These are phyloP conservation scores for Yponomeuta evonymella DNA, from an alignment of 2,888 invertebrate genomes.

Conservation along the genomic window DNA sequence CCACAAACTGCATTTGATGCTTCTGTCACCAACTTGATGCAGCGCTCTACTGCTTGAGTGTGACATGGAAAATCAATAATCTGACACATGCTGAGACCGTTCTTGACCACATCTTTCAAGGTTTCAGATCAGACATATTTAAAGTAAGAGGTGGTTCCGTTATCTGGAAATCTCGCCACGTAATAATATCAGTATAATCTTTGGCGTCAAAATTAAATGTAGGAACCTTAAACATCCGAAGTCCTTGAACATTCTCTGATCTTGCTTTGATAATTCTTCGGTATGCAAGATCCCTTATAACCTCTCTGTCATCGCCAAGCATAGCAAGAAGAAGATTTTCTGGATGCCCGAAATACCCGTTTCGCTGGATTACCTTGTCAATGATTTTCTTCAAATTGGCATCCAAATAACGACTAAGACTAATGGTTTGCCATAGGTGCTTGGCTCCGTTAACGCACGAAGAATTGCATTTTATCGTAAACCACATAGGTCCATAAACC, in stretches of 20 bases:
- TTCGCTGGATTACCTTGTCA: constrained; percentile 15
- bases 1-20: constrained; percentile 18
- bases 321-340: constrained; percentile 10
- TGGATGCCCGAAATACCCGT: constrained; percentile 9
- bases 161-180: constrained; percentile 19
- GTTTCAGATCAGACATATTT: not conserved
- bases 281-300: constrained; percentile 4
- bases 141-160: constrained; percentile 8
- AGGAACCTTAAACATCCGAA: constrained; percentile 1
- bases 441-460: constrained; percentile 4
- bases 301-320: not conserved
- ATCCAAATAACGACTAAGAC: constrained; percentile 7
- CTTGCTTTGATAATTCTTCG: constrained; percentile 9
- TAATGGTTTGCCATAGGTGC: constrained; percentile 5
- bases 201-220: constrained; percentile 11
- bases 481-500: constrained; percentile 13
- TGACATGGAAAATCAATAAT: constrained; percentile 18
- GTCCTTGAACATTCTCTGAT: not conserved
- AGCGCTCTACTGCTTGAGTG: not conserved
- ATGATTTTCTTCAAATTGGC: constrained; percentile 2
- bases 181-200: constrained; percentile 15
- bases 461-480: constrained; percentile 13
- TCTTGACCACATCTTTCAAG: not conserved
- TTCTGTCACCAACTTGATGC: constrained; percentile 20
- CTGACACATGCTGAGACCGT: constrained; percentile 8